Conservation (phyloP, 2,888 invertebrate genomes). For the Chrysotoxum bicinctum region DNA sequence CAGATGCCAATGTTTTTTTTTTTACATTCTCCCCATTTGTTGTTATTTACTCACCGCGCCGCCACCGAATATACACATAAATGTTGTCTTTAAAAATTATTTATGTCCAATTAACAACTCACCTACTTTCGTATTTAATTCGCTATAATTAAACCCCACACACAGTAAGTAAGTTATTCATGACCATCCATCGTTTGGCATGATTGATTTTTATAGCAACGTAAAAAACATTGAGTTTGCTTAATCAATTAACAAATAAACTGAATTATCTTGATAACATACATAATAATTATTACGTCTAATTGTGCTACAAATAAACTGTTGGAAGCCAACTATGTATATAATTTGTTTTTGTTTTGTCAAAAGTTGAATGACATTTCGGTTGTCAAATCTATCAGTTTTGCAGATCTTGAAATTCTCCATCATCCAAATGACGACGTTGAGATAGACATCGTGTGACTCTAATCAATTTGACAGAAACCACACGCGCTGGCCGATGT, state of each 20-base stretch:
- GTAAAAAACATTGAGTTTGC: neutral
- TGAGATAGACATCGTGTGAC: constrained; percentile 43
- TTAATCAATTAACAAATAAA: neutral
- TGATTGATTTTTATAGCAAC: constrained; percentile 12
- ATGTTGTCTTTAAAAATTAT: constrained; percentile 23
- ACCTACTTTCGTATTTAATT: constrained; percentile 31
- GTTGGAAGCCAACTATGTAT: neutral
- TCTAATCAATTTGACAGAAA: constrained; percentile 32
- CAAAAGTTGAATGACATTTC: constrained; percentile 26
- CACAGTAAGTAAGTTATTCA: neutral
- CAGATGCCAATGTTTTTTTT: neutral
- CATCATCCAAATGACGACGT: constrained; percentile 4
- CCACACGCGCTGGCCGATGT: neutral
- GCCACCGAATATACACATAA: neutral
- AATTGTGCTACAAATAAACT: neutral
- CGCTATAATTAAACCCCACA: constrained; percentile 8
- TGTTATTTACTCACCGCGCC: neutral
- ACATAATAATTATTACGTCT: neutral
- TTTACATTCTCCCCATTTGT: neutral
- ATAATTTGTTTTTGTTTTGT: neutral
- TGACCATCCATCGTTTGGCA: neutral
- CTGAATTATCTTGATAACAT: constrained; percentile 9
- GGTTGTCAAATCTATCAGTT: neutral
- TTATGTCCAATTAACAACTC: constrained; percentile 25
- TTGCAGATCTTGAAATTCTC: neutral